Evolutionary conservation across 2,888 invertebrate species (phyloP), one percentile per base, ranked within the genome.

Genomic region (Clostera curtula): DNA sequence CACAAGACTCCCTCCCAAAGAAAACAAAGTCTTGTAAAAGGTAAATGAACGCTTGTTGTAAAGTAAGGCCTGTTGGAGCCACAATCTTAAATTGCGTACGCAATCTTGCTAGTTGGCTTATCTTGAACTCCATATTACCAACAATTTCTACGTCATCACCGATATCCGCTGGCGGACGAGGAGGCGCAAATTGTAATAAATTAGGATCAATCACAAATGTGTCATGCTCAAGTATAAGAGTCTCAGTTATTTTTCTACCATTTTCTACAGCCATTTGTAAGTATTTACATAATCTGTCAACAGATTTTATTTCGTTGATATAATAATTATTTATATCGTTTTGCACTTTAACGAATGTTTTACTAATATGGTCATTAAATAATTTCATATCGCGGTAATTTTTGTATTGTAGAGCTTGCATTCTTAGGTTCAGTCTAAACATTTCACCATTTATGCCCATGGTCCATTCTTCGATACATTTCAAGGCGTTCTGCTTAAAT

Each of bases 401-500:
- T 62, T 82, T 67, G 44, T 75, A 46, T 37, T 76, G 64, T 38
- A 71, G 45, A 38, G 62, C 72, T 13, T 51, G 37, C 29, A 86
- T 49, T 23, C 88, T 76, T 22, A 84, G 49, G 22, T 58, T 68
- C 1, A 75, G 71, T 37, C 89, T 69, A 31, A 66, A 74, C 48
- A 77, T 71, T 68, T 90, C 90, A 12, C 86, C 88, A 28, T 77
- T 72, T 3, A 86, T 56, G 5, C 84, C 88, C 56, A 79, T 77
- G 9, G 67, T 65, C 87, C 89, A 89, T 59, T 89, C 89, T 12
- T 85, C 75, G 8, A 87, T 54, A 42, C 77, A 80, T 52, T 73
- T 82, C 8, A 79, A 36, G 26, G 64, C 69, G 38, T 80, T 79
- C 17, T 43, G 29, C 48, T 72, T 82, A 34, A 70, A 86, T 20